Conservation (phyloP, 2,888 invertebrate species). For the Selenia dentaria region DNA sequence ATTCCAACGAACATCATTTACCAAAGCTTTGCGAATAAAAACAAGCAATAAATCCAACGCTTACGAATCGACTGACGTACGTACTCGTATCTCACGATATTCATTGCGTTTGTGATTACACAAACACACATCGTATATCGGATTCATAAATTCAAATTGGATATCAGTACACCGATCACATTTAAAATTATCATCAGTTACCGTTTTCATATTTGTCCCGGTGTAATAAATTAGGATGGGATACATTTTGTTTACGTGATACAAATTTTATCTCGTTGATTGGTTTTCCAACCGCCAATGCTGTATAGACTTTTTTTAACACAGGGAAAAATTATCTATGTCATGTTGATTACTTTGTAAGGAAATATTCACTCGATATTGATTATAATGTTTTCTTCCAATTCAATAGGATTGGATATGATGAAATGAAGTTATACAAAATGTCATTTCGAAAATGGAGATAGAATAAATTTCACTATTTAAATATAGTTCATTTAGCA, state of each 20-base stretch:
- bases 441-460: too few species aligned
- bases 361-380: too few species aligned
- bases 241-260: slow-evolving; percentile 22
- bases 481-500: too few species aligned
- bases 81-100: slow-evolving; percentile 29
- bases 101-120: slow-evolving; percentile 42
- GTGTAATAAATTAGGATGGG: slow-evolving; percentile 33
- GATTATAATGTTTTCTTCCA: too few species aligned
- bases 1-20: slow-evolving; percentile 40
- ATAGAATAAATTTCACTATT: too few species aligned
- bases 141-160: slow-evolving; percentile 43
- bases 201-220: slow-evolving; percentile 29
- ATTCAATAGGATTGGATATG: too few species aligned
- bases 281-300: slow-evolving; percentile 10
- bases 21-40: slow-evolving; percentile 43
- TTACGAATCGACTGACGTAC: slow-evolving; percentile 33
- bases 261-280: slow-evolving; percentile 25
- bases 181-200: slow-evolving; percentile 35
- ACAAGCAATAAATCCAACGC: slow-evolving; percentile 46
- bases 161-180: slow-evolving; percentile 41
- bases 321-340: too few species aligned
- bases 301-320: neutral
- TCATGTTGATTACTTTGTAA: too few species aligned
- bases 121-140: slow-evolving; percentile 38
- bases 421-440: too few species aligned